phyloP scores from a whole-genome alignment of 2,888 invertebrate genomes.

The Sisyra nigra region DNA sequence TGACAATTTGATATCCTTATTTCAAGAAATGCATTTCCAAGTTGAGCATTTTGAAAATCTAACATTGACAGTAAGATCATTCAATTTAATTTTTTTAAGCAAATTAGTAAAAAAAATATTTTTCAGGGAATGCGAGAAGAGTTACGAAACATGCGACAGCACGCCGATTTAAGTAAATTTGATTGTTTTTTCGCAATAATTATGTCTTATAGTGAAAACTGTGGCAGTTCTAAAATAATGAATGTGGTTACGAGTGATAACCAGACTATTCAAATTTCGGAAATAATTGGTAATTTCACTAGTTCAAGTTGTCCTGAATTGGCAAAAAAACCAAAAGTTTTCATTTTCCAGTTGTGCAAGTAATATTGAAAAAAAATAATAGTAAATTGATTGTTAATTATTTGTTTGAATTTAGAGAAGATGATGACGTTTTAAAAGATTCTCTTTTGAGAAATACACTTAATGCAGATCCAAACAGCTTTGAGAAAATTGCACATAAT shows the following conservation, averaged over 20 bases:
- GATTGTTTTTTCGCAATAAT: not conserved
- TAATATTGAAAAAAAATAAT: too few relatives aligned
- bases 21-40: constrained; percentile 39
- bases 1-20: constrained; percentile 37
- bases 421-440: not conserved
- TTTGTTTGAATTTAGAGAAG: not conserved
- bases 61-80: constrained; percentile 25
- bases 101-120: too few relatives aligned
- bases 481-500: not conserved
- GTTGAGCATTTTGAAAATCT: constrained; percentile 29
- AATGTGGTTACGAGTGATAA: not conserved
- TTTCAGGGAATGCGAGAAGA: not conserved
- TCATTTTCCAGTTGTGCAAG: not conserved
- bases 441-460: not conserved
- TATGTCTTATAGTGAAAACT: not conserved
- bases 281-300: not conserved
- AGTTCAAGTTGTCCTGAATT: not conserved
- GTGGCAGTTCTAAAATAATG: not conserved
- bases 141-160: not conserved
- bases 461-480: not conserved
- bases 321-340: not conserved
- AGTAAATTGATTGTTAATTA: not conserved
- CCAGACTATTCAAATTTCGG: not conserved
- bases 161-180: not conserved
- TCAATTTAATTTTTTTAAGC: too few relatives aligned